Conservation (phyloP, 2,888 invertebrate species). For the Elgonia sp. region DNA sequence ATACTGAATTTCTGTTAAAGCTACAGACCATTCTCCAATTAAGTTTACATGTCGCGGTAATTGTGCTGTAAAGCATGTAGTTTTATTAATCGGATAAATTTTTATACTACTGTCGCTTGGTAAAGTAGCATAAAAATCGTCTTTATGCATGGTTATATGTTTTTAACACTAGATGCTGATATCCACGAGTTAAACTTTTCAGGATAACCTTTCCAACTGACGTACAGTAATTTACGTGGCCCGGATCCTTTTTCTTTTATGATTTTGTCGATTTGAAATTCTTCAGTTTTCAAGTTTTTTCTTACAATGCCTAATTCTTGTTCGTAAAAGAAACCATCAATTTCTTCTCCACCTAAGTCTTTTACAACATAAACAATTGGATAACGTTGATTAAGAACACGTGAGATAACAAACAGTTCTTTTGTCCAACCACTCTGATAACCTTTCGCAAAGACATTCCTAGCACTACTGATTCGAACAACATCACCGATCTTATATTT, state of each 20-base stretch:
- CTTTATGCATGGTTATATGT: too few species aligned
- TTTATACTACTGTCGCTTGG: too few species aligned
- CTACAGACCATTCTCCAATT: too few species aligned
- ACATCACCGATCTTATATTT: conserved; percentile 1
- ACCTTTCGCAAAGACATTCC: conserved; percentile 22
- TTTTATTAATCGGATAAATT: too few species aligned
- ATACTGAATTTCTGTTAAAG: too few species aligned
- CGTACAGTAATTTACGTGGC: not conserved
- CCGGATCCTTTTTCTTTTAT: conserved; percentile 6
- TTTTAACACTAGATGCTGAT: not conserved
- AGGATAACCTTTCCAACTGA: conserved; percentile 32
- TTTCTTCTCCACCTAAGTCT: conserved; percentile 8
- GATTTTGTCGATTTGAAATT: conserved; percentile 25
- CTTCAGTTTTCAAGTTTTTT: conserved; percentile 23
- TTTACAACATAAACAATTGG: conserved; percentile 11
- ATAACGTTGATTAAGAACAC: not conserved
- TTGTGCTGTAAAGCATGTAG: too few species aligned
- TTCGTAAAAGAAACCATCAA: too few species aligned
- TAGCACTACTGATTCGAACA: conserved; percentile 29
- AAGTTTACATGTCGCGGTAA: too few species aligned
- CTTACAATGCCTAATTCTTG: conserved; percentile 11
- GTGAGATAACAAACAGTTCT: conserved; percentile 28
- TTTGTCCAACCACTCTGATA: conserved; percentile 1
- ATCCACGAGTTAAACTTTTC: too few species aligned
- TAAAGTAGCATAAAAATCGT: too few species aligned